Evolutionary conservation across 2,797 vertebrate genomes (phyloP).

Genomic region (Rhyacichthys aspro): DNA sequence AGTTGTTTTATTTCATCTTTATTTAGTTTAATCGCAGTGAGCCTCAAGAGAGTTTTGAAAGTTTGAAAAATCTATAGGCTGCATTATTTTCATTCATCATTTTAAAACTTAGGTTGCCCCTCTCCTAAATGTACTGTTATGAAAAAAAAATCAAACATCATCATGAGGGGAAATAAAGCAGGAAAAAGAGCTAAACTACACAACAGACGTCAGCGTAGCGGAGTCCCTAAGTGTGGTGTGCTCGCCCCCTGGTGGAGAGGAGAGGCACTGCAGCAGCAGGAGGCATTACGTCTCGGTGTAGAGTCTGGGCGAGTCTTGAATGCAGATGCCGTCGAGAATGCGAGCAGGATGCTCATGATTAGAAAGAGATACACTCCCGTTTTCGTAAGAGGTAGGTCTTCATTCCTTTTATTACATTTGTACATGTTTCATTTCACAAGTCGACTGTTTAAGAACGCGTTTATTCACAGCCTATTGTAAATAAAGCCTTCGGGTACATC

Average conservation of each 20-base stretch:
- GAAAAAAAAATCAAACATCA: no score
- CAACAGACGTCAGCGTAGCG: no score
- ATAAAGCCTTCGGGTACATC: slow-evolving; percentile 3
- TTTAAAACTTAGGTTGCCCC: no score
- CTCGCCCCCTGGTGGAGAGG: slow-evolving; percentile 20
- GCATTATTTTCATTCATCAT: no score
- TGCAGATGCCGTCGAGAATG: slow-evolving; percentile 66
- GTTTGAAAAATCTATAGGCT: no score
- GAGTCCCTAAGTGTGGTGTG: not conserved
- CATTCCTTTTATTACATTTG: slow-evolving; percentile 13
- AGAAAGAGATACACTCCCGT: slow-evolving; percentile 36
- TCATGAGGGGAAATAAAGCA: no score
- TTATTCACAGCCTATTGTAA: slow-evolving; percentile 26
- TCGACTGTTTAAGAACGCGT: slow-evolving; percentile 13
- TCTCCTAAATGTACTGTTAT: no score
- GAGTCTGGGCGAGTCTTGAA: slow-evolving; percentile 80
- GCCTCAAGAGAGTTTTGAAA: no score
- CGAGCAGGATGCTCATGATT: slow-evolving; percentile 59
- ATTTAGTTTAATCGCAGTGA: no score
- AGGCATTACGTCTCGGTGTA: slow-evolving; percentile 61
- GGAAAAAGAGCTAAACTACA: no score
- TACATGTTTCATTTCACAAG: not conserved
- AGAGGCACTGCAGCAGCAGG: slow-evolving; percentile 15
- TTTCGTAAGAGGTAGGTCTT: slow-evolving; percentile 43
- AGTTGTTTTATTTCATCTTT: no score